phyloP scores from a whole-genome alignment of 37 sponge, comb jelly and placozoan genomes.

The Amphimedon queenslandica region DNA sequence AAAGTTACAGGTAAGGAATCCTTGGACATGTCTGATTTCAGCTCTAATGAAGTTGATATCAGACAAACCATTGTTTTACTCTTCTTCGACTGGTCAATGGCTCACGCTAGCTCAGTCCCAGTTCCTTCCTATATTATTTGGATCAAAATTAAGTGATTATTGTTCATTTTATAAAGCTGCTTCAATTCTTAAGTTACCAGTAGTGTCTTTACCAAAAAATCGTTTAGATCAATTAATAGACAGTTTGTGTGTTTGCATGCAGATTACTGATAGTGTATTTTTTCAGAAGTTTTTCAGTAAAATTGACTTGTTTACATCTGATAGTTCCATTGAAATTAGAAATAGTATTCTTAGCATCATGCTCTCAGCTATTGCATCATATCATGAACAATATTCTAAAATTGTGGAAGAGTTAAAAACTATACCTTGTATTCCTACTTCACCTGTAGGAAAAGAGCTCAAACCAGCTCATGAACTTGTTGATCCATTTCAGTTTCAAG shows the following conservation, averaged over 20 bases:
- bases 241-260: neutral
- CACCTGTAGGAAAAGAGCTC: constrained; percentile 30
- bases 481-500: constrained; percentile 14
- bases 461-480: constrained; percentile 20
- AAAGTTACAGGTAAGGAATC: constrained; percentile 1
- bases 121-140: constrained; percentile 15
- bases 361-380: neutral
- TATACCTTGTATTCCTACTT: constrained; percentile 34
- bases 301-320: neutral
- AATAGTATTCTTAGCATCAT: constrained; percentile 7
- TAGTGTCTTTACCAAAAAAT: constrained; percentile 9
- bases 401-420: neutral
- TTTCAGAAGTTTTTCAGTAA: neutral
- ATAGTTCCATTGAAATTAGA: neutral
- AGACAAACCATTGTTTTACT: constrained; percentile 10
- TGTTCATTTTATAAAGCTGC: neutral
- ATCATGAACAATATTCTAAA: neutral
- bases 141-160: neutral
- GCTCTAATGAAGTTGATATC: neutral
- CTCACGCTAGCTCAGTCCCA: neutral
- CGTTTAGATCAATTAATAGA: neutral
- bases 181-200: constrained; percentile 4
- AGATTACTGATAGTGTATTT: constrained; percentile 11
- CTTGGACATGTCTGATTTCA: neutral
- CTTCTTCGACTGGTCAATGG: constrained; percentile 4